A percentile compares a stretch with the other conserved stretches of the same genome.
These are phyloP conservation scores for Furnarius figulus DNA, from an alignment of 2,113 vertebrate species.

Conservation along the genomic window DNA sequence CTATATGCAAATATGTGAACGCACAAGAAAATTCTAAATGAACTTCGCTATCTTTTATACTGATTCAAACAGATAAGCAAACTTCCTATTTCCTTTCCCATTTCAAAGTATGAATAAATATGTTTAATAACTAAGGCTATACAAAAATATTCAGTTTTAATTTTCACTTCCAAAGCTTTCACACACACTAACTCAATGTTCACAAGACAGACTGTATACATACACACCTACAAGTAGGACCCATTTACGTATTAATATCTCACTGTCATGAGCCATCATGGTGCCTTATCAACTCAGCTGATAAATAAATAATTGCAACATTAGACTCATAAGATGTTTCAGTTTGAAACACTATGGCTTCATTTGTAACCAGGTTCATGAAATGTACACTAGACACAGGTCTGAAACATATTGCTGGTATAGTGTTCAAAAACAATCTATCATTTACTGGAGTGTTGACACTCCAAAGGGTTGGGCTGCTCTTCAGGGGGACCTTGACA, in stretches of 20 bases:
- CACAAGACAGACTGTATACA: neutral
- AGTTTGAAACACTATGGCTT: neutral
- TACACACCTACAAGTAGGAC: neutral
- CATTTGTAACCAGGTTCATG: neutral
- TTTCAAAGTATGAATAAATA: neutral
- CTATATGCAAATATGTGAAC: neutral
- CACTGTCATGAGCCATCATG: neutral
- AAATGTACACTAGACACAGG: neutral
- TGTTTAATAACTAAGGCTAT: neutral
- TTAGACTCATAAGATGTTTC: neutral
- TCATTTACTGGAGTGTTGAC: neutral
- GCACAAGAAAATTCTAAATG: neutral
- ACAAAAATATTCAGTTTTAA: neutral
- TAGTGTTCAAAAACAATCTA: neutral
- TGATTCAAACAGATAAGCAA: neutral
- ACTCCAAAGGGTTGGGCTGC: neutral
- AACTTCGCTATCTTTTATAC: neutral
- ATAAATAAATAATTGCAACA: neutral
- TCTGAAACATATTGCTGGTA: neutral
- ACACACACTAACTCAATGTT: neutral
- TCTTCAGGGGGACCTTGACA: neutral
- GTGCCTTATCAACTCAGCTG: neutral
- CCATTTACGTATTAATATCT: neutral
- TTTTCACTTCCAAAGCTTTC: slow-evolving; percentile 5
- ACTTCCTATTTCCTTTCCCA: neutral